phyloP scores from a whole-genome alignment of 2,113 vertebrate species.

The Phylloscopus trochiloides region DNA sequence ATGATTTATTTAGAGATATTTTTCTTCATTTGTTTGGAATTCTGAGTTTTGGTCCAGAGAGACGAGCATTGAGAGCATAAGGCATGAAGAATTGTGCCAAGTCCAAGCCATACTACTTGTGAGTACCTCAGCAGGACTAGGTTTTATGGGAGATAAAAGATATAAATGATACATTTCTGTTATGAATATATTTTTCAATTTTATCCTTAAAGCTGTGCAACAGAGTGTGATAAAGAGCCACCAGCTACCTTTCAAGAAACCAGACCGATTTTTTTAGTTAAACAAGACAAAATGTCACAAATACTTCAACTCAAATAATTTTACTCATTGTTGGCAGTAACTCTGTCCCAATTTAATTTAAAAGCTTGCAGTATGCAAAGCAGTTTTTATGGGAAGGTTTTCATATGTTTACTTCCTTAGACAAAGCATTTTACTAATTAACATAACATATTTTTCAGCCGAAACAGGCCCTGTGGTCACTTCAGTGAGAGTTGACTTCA shows the following conservation, averaged over 20 bases:
- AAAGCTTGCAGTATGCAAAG: constrained; percentile 33
- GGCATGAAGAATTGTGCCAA: neutral
- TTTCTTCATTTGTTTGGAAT: neutral
- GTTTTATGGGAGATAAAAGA: neutral
- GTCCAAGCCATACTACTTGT: neutral
- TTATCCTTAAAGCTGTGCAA: constrained; percentile 18
- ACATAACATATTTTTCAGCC: neutral
- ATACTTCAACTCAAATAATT: constrained; percentile 29
- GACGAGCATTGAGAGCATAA: neutral
- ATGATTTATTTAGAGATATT: neutral
- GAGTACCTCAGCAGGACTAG: neutral
- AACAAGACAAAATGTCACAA: constrained; percentile 4
- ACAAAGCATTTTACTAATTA: constrained; percentile 46
- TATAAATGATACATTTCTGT: neutral
- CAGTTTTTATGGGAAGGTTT: constrained; percentile 37
- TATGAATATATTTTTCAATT: neutral
- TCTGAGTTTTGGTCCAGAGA: neutral
- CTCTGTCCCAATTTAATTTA: constrained; percentile 18
- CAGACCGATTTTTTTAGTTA: neutral
- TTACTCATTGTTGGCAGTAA: neutral
- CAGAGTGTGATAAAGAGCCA: neutral
- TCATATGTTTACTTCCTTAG: constrained; percentile 5
- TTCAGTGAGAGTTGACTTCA: neutral
- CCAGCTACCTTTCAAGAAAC: constrained; percentile 9
- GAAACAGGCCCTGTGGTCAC: constrained; percentile 4